Evolutionary conservation across 2,888 invertebrate species (phyloP).

Genomic region (Sinhomidia bicolor): DNA sequence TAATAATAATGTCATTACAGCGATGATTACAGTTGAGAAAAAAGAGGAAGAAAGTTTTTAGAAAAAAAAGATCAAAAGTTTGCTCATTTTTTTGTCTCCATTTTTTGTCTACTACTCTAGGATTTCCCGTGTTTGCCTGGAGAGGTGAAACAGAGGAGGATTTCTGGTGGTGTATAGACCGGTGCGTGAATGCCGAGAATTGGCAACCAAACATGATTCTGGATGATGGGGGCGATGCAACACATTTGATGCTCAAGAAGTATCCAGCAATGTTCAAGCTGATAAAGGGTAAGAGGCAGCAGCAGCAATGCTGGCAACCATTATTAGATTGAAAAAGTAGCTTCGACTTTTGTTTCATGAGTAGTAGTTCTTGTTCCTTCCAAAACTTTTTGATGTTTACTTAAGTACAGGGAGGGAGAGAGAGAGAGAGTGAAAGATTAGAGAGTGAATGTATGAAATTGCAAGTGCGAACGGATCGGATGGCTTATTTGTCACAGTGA

Average conservation of each 20-base stretch:
- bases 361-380: too few relatives aligned
- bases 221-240: slow-evolving; percentile 98
- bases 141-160: slow-evolving; percentile 98
- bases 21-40: neutral
- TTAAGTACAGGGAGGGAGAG: too few relatives aligned
- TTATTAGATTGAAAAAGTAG: neutral
- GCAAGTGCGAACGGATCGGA: slow-evolving; percentile 46
- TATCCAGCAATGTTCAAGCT: slow-evolving; percentile 96
- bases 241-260: slow-evolving; percentile 97
- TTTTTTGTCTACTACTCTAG: slow-evolving; percentile 79
- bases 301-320: neutral
- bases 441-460: neutral
- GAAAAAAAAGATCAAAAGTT: too few relatives aligned
- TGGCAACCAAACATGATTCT: slow-evolving; percentile 99
- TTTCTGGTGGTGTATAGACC: slow-evolving; percentile 99
- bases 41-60: too few relatives aligned
- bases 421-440: too few relatives aligned
- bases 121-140: slow-evolving; percentile 96
- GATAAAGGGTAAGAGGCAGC: slow-evolving; percentile 87
- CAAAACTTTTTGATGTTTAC: too few relatives aligned
- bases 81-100: neutral
- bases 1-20: neutral
- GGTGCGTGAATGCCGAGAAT: slow-evolving; percentile 93
- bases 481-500: slow-evolving; percentile 14
- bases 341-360: neutral